Conservation (phyloP, 2,113 vertebrate species). For the Pristiophorus japonicus region DNA sequence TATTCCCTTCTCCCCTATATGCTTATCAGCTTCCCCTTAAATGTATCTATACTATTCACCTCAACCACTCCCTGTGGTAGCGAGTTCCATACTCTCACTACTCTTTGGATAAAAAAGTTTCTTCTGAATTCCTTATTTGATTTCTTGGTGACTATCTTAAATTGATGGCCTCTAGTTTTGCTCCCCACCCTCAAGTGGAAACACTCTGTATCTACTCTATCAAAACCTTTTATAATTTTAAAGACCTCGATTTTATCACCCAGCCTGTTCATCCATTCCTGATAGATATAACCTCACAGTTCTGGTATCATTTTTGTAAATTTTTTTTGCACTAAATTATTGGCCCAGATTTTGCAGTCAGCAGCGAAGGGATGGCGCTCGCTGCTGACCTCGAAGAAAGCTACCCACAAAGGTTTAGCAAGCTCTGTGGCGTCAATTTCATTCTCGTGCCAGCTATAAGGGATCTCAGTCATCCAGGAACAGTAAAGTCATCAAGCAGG, state of each 20-base stretch:
- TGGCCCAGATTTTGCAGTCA: too few species aligned
- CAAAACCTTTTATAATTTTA: neutral
- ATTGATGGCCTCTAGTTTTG: neutral
- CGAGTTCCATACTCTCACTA: neutral
- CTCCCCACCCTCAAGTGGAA: neutral
- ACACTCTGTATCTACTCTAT: neutral
- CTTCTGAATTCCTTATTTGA: neutral
- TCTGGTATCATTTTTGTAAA: neutral
- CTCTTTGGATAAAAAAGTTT: neutral
- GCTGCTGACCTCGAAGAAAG: too few species aligned
- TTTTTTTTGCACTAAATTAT: too few species aligned
- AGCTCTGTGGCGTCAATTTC: too few species aligned
- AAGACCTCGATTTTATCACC: neutral
- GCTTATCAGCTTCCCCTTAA: neutral
- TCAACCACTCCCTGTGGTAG: neutral
- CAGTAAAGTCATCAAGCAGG: too few species aligned
- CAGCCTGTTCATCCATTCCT: neutral
- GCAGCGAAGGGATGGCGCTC: too few species aligned
- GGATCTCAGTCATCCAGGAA: too few species aligned
- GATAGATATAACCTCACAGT: neutral
- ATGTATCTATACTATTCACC: neutral
- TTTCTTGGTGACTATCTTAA: neutral
- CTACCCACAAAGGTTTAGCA: too few species aligned
- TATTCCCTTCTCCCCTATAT: too few species aligned
- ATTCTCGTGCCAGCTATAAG: too few species aligned